Evolutionary conservation across 1,140 invertebrate genomes (phyloP), one percentile per base, ranked within the genome.

Genomic region (Drosophila pachea): DNA sequence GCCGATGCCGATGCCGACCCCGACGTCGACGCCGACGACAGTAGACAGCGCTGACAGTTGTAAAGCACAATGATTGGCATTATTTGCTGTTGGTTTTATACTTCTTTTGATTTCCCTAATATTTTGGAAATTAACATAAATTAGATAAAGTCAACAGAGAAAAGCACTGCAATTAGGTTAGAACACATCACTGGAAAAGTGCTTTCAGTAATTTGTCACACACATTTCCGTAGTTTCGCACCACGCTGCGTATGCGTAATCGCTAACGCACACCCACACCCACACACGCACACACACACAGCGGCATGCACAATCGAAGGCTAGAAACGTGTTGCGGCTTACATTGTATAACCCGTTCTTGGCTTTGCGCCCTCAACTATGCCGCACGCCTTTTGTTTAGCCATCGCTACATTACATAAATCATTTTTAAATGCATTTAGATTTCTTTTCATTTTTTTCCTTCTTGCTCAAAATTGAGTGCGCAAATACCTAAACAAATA

Each of bases 401-500:
- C 29, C 43, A 49, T 49, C 61, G 32, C 22, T 8, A 4, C 31
- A 54, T 70, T 70, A 70, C 68, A 70, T 70, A 70, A 66, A 70
- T 70, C 53, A 65, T 58, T 36, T 47, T 16, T 48, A 11, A 49
- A 29, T 53, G 36, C 31, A 14, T 56, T 29, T 50, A 5, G 43
- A 9, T 55, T 32, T 56, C 14, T 35, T 7, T 12, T 22, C 1
- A 22, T 14, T 12, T 45, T 8, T 43, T 14, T 52, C 8, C 33
- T 7, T 42, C 32, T 45, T 38, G 4, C 16, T 53, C 40, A 11
- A 22, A 2, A 22, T 43, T 31, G 45, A 49, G 31, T 53, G 53
- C 42, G 70, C 78, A 59, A 72, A 78, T 74, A 74, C 72, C 55
- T 74, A 68, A 60, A 68, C 56, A 76, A 74, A 74, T 55, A 63